Conservation (phyloP, 1,140 invertebrate genomes). For the Drosophila yakuba region DNA sequence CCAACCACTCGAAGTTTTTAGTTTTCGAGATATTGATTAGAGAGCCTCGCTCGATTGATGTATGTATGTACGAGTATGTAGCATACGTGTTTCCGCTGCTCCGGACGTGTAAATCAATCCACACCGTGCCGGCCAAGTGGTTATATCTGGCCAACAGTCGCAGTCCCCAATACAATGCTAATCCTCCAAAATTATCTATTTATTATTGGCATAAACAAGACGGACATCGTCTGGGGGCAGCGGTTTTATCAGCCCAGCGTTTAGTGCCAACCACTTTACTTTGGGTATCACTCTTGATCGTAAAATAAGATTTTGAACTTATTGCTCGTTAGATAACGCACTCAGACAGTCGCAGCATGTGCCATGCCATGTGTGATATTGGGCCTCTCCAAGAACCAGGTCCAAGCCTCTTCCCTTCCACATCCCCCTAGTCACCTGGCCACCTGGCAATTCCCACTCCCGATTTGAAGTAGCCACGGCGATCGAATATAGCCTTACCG, state of each 20-base stretch:
- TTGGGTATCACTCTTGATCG: slow-evolving; percentile 76
- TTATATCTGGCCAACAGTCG: slow-evolving; percentile 21
- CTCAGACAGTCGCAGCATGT: slow-evolving; percentile 40
- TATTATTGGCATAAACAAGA: slow-evolving; percentile 75
- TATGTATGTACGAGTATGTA: slow-evolving; percentile 7
- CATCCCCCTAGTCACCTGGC: slow-evolving; percentile 7
- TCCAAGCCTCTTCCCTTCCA: slow-evolving; percentile 24
- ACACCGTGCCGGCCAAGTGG: slow-evolving; percentile 30
- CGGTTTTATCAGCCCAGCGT: slow-evolving; percentile 65
- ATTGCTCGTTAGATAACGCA: slow-evolving; percentile 71
- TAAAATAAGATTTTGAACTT: slow-evolving; percentile 83
- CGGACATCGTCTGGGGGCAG: slow-evolving; percentile 45
- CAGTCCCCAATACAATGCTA: slow-evolving; percentile 34
- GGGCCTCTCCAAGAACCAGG: slow-evolving; percentile 36
- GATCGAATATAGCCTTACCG: slow-evolving; percentile 52
- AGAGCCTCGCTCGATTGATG: slow-evolving; percentile 37
- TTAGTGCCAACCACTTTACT: slow-evolving; percentile 65
- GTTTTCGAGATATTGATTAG: slow-evolving; percentile 76
- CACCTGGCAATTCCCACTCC: slow-evolving; percentile 12
- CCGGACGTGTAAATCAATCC: slow-evolving; percentile 42
- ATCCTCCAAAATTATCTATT: slow-evolving; percentile 78
- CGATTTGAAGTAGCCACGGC: slow-evolving; percentile 57
- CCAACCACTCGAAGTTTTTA: slow-evolving; percentile 61
- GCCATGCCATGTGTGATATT: slow-evolving; percentile 37
- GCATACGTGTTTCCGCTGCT: slow-evolving; percentile 16